A percentile compares a stretch with the other conserved stretches of the same genome.
These are phyloP conservation scores for Uropsilus gracilis DNA, from an alignment of 2,113 vertebrate species.

Conservation along the genomic window DNA sequence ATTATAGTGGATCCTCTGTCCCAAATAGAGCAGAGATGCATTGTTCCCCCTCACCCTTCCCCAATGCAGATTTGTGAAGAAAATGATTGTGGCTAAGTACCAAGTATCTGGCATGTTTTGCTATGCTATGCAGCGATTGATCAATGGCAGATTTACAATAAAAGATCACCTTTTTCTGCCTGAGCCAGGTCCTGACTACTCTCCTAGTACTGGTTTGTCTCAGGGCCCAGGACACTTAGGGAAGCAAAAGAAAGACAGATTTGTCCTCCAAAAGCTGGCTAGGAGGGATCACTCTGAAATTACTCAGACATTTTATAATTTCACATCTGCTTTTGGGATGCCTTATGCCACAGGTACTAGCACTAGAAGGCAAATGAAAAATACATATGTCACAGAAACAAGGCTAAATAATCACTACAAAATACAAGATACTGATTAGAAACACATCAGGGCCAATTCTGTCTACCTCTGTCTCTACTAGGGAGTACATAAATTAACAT, in stretches of 20 bases:
- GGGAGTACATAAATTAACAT: neutral
- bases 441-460: neutral
- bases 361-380: conserved; percentile 15
- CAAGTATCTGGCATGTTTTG: neutral
- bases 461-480: neutral
- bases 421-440: neutral
- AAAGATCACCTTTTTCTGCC: neutral
- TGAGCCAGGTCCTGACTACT: neutral
- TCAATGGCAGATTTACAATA: neutral
- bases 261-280: neutral
- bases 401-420: neutral
- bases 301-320: neutral
- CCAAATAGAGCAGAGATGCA: neutral
- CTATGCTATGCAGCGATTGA: neutral
- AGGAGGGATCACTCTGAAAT: neutral
- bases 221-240: neutral
- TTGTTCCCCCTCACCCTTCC: neutral
- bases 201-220: neutral
- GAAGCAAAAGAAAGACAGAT: neutral
- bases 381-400: neutral
- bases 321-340: neutral
- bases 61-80: neutral
- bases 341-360: neutral
- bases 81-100: neutral
- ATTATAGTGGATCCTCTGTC: neutral